These are phyloP conservation scores for Tricholauxania praeusta DNA, from an alignment of 2,888 invertebrate species.

Conservation along the genomic window DNA sequence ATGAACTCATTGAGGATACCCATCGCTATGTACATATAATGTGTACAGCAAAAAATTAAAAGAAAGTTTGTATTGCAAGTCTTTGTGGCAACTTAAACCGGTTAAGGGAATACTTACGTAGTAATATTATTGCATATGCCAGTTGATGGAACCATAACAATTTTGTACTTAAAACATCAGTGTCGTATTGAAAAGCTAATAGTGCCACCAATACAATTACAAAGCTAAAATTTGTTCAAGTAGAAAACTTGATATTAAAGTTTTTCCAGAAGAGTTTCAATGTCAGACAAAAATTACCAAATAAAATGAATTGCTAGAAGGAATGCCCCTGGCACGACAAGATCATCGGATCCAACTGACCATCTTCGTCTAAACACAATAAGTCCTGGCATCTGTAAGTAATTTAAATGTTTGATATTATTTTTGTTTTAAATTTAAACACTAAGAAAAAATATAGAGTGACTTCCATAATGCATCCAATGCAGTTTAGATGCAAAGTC, in stretches of 20 bases:
- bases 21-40: too few species aligned
- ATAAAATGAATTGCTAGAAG: conserved; percentile 80
- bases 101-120: conserved; percentile 59
- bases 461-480: too few species aligned
- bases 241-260: too few species aligned
- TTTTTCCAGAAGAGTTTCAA: neutral
- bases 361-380: conserved; percentile 87
- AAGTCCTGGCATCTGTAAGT: conserved; percentile 81
- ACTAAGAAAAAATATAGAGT: too few species aligned
- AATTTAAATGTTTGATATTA: conserved; percentile 16
- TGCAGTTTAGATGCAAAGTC: too few species aligned
- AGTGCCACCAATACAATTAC: conserved; percentile 65
- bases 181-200: conserved; percentile 64
- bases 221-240: conserved; percentile 53
- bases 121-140: conserved; percentile 66
- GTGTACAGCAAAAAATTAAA: too few species aligned
- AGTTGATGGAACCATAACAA: conserved; percentile 68
- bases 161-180: conserved; percentile 64
- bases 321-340: conserved; percentile 85
- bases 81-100: too few species aligned
- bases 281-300: conserved; percentile 73
- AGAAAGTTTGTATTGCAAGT: too few species aligned
- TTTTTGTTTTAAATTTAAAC: too few species aligned
- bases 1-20: too few species aligned
- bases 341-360: conserved; percentile 90